phyloP scores from a whole-genome alignment of 1,140 invertebrate genomes.

The Papilio helenus region DNA sequence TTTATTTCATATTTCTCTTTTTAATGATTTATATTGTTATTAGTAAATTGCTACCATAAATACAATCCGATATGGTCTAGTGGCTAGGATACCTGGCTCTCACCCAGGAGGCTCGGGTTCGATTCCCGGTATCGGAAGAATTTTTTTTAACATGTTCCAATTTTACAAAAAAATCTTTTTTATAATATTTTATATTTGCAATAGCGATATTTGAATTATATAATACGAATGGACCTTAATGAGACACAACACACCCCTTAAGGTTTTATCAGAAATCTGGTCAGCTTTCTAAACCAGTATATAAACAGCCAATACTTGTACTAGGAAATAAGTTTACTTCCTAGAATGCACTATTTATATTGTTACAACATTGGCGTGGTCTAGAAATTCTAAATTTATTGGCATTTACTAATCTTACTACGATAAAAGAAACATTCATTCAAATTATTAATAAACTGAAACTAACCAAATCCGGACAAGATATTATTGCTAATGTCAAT shows the following conservation, averaged over 20 bases:
- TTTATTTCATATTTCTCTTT: too few relatives aligned
- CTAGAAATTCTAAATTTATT: slow-evolving; percentile 13
- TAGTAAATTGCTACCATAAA: not conserved
- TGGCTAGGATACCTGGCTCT: slow-evolving; percentile 66
- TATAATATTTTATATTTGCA: not conserved
- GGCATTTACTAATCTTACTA: not conserved
- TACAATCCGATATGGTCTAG: slow-evolving; percentile 60
- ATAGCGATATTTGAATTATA: not conserved
- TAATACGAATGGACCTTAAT: not conserved
- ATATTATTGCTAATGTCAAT: too few relatives aligned
- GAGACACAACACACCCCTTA: not conserved
- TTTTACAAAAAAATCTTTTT: not conserved
- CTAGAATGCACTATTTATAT: not conserved
- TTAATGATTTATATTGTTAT: too few relatives aligned
- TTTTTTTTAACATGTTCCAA: slow-evolving; percentile 34
- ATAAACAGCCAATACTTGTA: slow-evolving; percentile 11
- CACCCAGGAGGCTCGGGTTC: slow-evolving; percentile 66
- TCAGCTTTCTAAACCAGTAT: slow-evolving; percentile 22
- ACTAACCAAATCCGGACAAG: not conserved
- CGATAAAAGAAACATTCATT: not conserved
- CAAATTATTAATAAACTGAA: not conserved
- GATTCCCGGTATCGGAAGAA: slow-evolving; percentile 66
- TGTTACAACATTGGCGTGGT: not conserved
- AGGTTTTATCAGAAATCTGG: not conserved
- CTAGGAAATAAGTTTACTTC: slow-evolving; percentile 7